Evolutionary conservation across 1,140 invertebrate species (phyloP).

Genomic region (Aricia agestis): DNA sequence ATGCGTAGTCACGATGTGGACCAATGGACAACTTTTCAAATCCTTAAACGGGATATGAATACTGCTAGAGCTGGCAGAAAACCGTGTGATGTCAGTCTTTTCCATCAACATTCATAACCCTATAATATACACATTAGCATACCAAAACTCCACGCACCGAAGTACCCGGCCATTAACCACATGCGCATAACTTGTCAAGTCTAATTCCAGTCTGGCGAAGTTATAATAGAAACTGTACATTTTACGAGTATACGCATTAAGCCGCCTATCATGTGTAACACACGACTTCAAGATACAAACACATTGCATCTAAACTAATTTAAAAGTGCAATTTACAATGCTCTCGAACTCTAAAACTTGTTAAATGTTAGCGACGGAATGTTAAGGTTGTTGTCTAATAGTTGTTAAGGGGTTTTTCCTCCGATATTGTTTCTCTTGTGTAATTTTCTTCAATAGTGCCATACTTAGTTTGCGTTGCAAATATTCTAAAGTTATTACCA

Average conservation of each 20-base stretch:
- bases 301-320: background rate
- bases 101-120: background rate
- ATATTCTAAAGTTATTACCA: no score
- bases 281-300: conserved; percentile 1
- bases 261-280: background rate
- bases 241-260: background rate
- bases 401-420: background rate
- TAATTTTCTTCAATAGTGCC: no score
- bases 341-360: background rate
- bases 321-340: background rate
- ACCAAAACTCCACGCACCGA: background rate
- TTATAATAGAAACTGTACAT: conserved; percentile 10
- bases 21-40: no score
- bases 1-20: no score
- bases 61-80: no score
- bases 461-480: no score
- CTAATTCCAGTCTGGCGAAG: conserved; percentile 5
- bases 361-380: background rate
- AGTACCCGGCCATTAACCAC: background rate
- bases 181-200: conserved; percentile 10
- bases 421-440: background rate
- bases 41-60: no score
- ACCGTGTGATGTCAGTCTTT: no score
- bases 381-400: background rate
- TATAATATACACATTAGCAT: background rate